A percentile compares a stretch with the other conserved stretches of the same genome.
Evolutionary conservation across 1,140 invertebrate genomes (phyloP).

Genomic region (Lucilia cuprina): DNA sequence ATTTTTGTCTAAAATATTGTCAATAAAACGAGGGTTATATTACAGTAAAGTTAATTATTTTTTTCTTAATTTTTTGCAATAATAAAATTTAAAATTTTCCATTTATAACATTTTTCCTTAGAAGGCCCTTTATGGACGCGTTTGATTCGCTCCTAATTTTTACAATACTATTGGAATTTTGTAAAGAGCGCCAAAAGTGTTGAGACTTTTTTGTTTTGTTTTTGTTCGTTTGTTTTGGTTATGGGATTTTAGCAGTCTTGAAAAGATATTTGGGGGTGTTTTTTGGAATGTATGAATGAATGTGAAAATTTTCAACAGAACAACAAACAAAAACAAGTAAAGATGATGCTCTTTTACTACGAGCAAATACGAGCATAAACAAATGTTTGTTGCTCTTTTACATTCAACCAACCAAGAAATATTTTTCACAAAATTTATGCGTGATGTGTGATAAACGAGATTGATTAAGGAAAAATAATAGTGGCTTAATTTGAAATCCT

Average conservation of each 20-base stretch:
- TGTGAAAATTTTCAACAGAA: neutral
- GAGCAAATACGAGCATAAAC: neutral
- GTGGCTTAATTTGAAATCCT: too few relatives aligned
- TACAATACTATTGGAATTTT: constrained; percentile 20
- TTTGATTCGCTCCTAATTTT: neutral
- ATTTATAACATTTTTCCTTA: too few relatives aligned
- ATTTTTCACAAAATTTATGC: too few relatives aligned
- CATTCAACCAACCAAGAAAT: too few relatives aligned
- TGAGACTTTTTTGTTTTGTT: constrained; percentile 5
- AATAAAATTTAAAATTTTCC: too few relatives aligned
- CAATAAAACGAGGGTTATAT: too few relatives aligned
- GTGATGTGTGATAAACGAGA: too few relatives aligned
- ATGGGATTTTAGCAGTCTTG: neutral
- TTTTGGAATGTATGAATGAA: constrained; percentile 11
- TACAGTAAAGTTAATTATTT: too few relatives aligned
- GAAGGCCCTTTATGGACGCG: neutral
- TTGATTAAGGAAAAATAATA: too few relatives aligned
- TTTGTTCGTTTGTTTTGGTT: constrained; percentile 28
- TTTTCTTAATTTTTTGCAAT: too few relatives aligned
- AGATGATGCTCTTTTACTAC: constrained; percentile 4
- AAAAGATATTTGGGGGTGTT: neutral
- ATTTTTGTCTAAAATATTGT: too few relatives aligned
- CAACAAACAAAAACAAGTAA: neutral
- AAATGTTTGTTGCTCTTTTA: neutral
- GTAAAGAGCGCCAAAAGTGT: constrained; percentile 20